phyloP scores from a whole-genome alignment of 1,140 invertebrate genomes.

The Drosophila ohnishii region DNA sequence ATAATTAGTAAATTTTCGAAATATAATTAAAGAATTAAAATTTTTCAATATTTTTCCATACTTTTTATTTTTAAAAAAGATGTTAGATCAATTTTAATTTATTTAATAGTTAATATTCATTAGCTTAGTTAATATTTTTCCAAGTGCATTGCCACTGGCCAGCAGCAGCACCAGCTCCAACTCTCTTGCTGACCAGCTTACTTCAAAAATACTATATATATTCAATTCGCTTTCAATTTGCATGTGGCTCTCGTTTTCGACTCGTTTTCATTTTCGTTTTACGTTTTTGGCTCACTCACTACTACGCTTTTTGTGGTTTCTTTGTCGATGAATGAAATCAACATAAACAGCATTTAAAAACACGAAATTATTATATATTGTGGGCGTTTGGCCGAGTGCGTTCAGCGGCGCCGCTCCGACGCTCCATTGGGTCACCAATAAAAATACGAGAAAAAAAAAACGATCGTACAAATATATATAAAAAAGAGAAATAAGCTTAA shows the following conservation, averaged over 20 bases:
- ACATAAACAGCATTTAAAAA: slow-evolving; percentile 69
- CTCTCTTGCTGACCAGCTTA: slow-evolving; percentile 14
- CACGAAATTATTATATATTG: slow-evolving; percentile 64
- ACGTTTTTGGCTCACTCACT: slow-evolving; percentile 38
- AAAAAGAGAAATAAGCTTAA: slow-evolving; percentile 36
- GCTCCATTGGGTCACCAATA: slow-evolving; percentile 62
- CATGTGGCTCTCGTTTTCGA: slow-evolving; percentile 63
- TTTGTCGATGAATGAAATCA: slow-evolving; percentile 68
- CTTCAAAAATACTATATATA: slow-evolving; percentile 33
- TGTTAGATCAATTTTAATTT: too few species aligned
- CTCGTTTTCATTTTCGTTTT: slow-evolving; percentile 56
- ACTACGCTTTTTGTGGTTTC: slow-evolving; percentile 38
- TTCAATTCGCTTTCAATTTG: slow-evolving; percentile 77
- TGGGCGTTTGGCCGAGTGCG: slow-evolving; percentile 75
- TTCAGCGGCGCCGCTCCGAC: slow-evolving; percentile 68
- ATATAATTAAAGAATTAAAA: not conserved
- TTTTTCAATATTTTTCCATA: too few species aligned
- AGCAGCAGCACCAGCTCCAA: slow-evolving; percentile 4
- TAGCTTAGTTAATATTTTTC: not conserved
- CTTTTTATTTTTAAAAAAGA: too few species aligned
- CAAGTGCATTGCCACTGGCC: slow-evolving; percentile 14
- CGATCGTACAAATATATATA: not conserved
- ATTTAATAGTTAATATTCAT: too few species aligned
- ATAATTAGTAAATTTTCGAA: not conserved
- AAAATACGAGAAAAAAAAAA: slow-evolving; percentile 15